Evolutionary conservation across 1,140 invertebrate species (phyloP).

Genomic region (Rhagoletis zephyria): DNA sequence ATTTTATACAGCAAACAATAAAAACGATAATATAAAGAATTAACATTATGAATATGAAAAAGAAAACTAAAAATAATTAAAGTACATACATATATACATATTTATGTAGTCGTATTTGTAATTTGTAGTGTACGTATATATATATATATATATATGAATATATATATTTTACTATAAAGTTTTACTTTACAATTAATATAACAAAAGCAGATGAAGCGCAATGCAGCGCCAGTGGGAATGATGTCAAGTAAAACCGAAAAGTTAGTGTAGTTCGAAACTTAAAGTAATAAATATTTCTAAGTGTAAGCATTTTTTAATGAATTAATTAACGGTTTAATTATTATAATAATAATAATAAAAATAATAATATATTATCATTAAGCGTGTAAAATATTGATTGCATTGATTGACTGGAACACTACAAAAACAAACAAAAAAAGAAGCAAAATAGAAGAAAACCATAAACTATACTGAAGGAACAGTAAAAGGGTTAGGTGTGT

Average conservation of each 20-base stretch:
- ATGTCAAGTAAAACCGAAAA: constrained; percentile 40
- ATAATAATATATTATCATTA: constrained; percentile 27
- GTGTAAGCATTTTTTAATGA: constrained; percentile 52
- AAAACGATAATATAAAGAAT: constrained; percentile 17
- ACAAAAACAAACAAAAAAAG: not conserved
- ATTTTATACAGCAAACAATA: constrained; percentile 47
- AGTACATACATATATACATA: constrained; percentile 55
- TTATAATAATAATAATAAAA: constrained; percentile 45
- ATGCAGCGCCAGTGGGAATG: constrained; percentile 26
- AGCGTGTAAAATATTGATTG: constrained; percentile 37
- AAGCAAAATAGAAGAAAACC: not conserved
- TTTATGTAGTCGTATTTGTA: constrained; percentile 63
- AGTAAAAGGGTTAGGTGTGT: too few relatives aligned
- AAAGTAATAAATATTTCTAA: constrained; percentile 47
- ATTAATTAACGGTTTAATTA: constrained; percentile 51
- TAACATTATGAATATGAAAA: constrained; percentile 67
- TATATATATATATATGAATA: constrained; percentile 33
- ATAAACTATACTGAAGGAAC: too few relatives aligned
- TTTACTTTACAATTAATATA: constrained; percentile 33
- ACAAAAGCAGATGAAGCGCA: constrained; percentile 26
- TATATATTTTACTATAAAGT: constrained; percentile 49
- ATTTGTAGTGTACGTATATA: constrained; percentile 47
- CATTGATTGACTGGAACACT: constrained; percentile 17
- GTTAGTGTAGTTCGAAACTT: constrained; percentile 48
- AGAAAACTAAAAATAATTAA: constrained; percentile 35